Base-by-base conservation (phyloP, 2,888 invertebrate genomes). In the Dryadula phaetusa region DNA sequence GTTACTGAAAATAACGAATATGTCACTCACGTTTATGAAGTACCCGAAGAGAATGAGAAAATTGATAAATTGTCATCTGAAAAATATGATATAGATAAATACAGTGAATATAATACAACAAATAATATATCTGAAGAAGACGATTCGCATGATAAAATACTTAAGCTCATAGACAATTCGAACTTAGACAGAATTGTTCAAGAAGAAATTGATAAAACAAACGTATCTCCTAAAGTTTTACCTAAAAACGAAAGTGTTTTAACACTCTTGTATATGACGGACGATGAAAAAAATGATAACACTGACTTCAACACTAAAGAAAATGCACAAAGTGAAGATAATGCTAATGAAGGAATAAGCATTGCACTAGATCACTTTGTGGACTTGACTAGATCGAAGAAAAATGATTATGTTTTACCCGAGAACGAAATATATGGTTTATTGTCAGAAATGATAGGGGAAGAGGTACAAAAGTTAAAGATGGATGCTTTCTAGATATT, bases 231-330 rank as follows among this genome's bases (percentile, higher is more conserved):
- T 18, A 52, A 66, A 18, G 32, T 5, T 3, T 63, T 71, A 8
- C 40, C 62, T 52, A 66, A 69, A 2, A 69, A 69, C 37, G 62
- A 79, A 49, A 73, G 74, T 12, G 66, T 80, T 32, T 46, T 82
- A 28, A 81, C 79, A 18, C 64, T 81, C 16, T 69, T 83, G 1
- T 82, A 83, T 68, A 60, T 82, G 14, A 79, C 82, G n/a, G 81
- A 82, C 52, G 72, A 65, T 60, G 79, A 83, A 61, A 81, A 72
- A 56, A 70, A 65, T 56, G 62, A 22, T 16, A 70, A 70, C 16
- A 22, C 12, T 66, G 71, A 69, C 53, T 52, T 54, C 14, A 44
- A 10, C 14, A 20, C 46, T 25, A 14, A 22, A n/a, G 54, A 67
- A 18, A 42, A 66, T 3, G 6, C 7, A 14, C 60, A 44, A 8